Evolutionary conservation across 2,797 vertebrate species (phyloP), one percentile per base, ranked within the genome.

Genomic region (Champsocephalus gunnari): DNA sequence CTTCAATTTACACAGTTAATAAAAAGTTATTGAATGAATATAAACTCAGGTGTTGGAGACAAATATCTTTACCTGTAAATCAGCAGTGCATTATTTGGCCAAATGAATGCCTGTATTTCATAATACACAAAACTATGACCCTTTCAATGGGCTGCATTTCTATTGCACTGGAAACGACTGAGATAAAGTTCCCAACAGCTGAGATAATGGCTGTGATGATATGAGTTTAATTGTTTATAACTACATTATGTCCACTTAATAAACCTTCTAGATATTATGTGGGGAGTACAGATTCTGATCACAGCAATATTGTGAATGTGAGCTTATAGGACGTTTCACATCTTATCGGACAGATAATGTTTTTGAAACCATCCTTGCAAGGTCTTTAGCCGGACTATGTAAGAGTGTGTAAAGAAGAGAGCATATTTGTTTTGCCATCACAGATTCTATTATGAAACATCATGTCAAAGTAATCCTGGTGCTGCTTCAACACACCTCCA

Each of bases 401-500:
- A 72, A 77, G 50, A 69, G 75, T 80, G 38, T 50, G 12, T 62
- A 58, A 69, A 72, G 50, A 74, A 32, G 50, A 54, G 49, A 19
- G 41, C 45, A 68, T 48, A 80, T 66, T 38, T 51, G 47, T 44
- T 71, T 75, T 64, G 38, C 57, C 41, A 73, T 77, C 66, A 81
- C 38, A 65, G 48, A 59, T 24, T 58, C 16, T 19, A 58, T 63
- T 71, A 65, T 11, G 0, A 59, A 70, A 62, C 51, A 34, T 60
- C 54, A 17, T 63, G 48, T 57, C 67, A 66, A 38, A 38, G 34
- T 38, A 38, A 38, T 38, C 34, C 34, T 38, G 34, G 34, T 59
- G 6, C 8, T 55, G 63, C 34, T 71, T 58, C 34, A 59, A 63
- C 7, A 21, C 38, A 53, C 10, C 48, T 72, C 2, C 7, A 24